phyloP scores from a whole-genome alignment of 2,888 invertebrate genomes.

The Drepana falcataria region DNA sequence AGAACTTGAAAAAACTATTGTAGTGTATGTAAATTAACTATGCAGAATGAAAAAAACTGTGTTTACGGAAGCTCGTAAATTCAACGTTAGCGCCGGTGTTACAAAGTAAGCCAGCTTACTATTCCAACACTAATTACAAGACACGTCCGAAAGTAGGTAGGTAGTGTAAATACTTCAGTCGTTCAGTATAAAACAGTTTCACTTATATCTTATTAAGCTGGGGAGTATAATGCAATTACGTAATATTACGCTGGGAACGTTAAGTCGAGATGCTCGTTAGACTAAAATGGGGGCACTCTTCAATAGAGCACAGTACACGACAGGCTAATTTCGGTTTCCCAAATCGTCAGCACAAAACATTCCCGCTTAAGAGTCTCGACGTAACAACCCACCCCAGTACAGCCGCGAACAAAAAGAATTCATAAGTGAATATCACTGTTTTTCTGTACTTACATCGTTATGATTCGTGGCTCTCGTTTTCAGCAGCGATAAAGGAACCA shows the following conservation, averaged over 20 bases:
- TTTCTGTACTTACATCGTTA: constrained; percentile 53
- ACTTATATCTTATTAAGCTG: not conserved
- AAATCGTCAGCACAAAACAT: constrained; percentile 26
- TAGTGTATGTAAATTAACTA: not conserved
- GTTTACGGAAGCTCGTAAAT: not conserved
- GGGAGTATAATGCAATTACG: not conserved
- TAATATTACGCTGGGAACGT: constrained; percentile 4
- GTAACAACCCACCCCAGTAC: constrained; percentile 17
- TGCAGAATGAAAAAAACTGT: not conserved
- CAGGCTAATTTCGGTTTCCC: constrained; percentile 24
- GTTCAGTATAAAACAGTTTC: not conserved
- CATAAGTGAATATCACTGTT: constrained; percentile 67
- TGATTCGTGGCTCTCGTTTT: constrained; percentile 53
- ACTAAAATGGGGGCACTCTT: constrained; percentile 21
- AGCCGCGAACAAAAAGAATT: constrained; percentile 44
- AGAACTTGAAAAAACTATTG: not conserved
- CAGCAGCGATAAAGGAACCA: constrained; percentile 50
- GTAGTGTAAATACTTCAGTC: not conserved
- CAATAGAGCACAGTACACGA: constrained; percentile 11
- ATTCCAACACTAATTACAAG: not conserved
- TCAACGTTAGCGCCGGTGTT: not conserved
- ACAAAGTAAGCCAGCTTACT: not conserved
- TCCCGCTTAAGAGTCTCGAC: constrained; percentile 7
- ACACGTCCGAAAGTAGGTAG: not conserved
- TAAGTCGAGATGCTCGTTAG: constrained; percentile 15